Evolutionary conservation across 2,113 vertebrate genomes (phyloP), one percentile per base, ranked within the genome.

Genomic region (Perca schrenkii): DNA sequence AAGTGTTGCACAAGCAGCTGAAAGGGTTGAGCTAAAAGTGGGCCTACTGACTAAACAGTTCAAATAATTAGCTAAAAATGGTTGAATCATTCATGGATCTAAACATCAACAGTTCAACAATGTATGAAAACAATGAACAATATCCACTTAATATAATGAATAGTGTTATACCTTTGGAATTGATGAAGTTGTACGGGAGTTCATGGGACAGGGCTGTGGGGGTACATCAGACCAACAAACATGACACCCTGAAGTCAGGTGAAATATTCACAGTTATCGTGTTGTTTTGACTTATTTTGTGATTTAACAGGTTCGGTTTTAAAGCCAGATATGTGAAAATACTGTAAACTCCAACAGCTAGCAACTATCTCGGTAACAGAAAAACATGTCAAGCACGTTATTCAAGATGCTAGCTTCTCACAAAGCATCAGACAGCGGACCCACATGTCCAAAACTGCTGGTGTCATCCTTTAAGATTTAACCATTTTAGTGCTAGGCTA

Each of bases 401-500:
- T 67, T 76, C 15, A n/a, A 53, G 74, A 52, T 36, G 31, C 70
- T 25, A 8, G 6, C 4, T 57, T 17, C 75, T 21, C 66, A 82
- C 58, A 6, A 31, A 74, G 53, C 68, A 58, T 47, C 72, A 47
- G 77, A 80, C 83, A 50, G 52, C 82, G 71, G 77, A 91, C 85
- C 87, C 90, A 75, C 87, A 88, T 74, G 76, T 88, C 71, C 80
- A 50, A 40, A 83, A 66, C 67, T n/a, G 79, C 80, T 81, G 85
- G 77, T 81, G 79, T 89, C 77, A 77, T 69, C 87, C 86, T 93
- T 92, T 88, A 85, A 82, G 62, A 70, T 79, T 79, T 89, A 93
- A 88, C 83, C 74, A 80, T 88, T 84, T 89, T 86, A 91, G 80
- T 61, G 80, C 62, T 56, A 92, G 92, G 81, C 86, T 92, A 92